phyloP scores from a whole-genome alignment of 2,113 vertebrate species.

The Pogonocichla stellata region DNA sequence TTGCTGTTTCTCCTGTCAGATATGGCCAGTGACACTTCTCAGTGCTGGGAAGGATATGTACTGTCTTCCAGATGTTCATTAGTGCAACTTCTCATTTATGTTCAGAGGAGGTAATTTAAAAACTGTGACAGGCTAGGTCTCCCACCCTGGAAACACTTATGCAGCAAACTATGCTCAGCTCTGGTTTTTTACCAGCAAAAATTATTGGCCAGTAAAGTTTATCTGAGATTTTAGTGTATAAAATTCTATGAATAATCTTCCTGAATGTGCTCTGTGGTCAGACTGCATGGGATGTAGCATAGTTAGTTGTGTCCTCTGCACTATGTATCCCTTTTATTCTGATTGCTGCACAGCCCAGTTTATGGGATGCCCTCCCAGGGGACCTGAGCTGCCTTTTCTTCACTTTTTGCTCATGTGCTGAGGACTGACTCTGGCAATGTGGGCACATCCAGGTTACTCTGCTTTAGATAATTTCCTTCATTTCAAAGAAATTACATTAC shows the following conservation, averaged over 20 bases:
- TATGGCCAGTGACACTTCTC: background rate
- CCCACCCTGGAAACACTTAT: conserved; percentile 52
- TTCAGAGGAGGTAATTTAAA: conserved; percentile 10
- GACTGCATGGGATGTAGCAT: background rate
- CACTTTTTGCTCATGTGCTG: background rate
- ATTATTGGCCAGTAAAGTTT: background rate
- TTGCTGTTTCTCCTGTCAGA: conserved; percentile 32
- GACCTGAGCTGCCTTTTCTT: background rate
- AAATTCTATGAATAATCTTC: background rate
- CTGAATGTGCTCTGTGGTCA: background rate
- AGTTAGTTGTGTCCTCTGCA: background rate
- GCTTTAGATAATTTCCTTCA: background rate
- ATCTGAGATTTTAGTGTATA: background rate
- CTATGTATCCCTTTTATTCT: background rate
- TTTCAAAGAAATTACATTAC: background rate
- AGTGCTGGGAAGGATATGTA: background rate
- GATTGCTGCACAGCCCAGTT: background rate
- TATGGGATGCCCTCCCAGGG: fast-evolving
- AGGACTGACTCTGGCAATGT: background rate
- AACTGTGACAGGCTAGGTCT: background rate
- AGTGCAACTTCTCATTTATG: conserved; percentile 19
- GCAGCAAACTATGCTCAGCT: background rate
- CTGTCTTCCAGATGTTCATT: conserved; percentile 49
- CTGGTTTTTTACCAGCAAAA: conserved; percentile 17
- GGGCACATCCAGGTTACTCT: background rate